Evolutionary conservation across 2,113 vertebrate genomes (phyloP).

Genomic region (Salvelinus fontinalis): DNA sequence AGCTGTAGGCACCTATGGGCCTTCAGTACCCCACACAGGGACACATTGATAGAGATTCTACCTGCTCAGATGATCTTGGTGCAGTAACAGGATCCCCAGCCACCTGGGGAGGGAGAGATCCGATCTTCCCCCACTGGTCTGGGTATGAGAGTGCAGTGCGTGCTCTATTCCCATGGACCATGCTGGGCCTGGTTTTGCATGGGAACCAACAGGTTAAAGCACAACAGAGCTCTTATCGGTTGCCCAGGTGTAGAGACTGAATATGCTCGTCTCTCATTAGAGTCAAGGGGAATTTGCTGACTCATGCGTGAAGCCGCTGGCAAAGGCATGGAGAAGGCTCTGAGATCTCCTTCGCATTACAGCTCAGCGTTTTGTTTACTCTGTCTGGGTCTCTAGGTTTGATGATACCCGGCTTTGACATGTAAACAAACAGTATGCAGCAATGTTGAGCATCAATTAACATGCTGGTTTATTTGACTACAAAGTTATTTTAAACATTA

Average conservation of each 20-base stretch:
- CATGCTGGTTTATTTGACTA: not conserved
- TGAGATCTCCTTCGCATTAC: conserved; percentile 15
- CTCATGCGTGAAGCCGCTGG: conserved; percentile 45
- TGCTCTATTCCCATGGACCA: not conserved
- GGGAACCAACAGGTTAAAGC: conserved; percentile 31
- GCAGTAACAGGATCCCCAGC: conserved; percentile 52
- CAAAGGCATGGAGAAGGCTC: conserved; percentile 22
- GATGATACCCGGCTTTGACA: not conserved
- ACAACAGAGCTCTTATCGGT: conserved; percentile 62
- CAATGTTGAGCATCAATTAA: not conserved
- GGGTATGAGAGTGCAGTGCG: conserved; percentile 19
- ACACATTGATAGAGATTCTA: conserved; percentile 47
- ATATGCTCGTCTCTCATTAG: conserved; percentile 47
- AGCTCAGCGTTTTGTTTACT: not conserved
- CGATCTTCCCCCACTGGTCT: conserved; percentile 30
- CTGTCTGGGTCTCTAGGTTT: too few species aligned
- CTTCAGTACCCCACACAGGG: not conserved
- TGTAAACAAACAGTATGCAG: not conserved
- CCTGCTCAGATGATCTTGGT: conserved; percentile 22
- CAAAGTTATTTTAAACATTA: not conserved
- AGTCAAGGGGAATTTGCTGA: conserved; percentile 51
- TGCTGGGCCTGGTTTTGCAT: conserved; percentile 37
- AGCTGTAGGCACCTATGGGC: conserved; percentile 51
- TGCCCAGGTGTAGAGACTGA: conserved; percentile 27
- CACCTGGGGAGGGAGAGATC: conserved; percentile 29